Evolutionary conservation across 2,113 vertebrate genomes (phyloP), one percentile per base, ranked within the genome.

Genomic region (Phodopus roborovskii): DNA sequence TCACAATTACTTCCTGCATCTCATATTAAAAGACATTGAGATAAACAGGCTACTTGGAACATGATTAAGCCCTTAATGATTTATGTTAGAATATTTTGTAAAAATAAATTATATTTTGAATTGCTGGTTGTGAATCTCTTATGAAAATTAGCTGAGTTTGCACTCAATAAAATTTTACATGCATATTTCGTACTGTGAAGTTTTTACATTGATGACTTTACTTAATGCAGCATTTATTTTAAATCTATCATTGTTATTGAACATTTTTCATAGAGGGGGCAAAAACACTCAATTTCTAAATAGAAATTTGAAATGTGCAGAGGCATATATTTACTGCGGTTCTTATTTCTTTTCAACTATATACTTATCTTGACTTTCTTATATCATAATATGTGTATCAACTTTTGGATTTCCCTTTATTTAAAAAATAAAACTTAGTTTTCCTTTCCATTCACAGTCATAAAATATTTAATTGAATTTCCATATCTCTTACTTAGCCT

Each of bases 201-300:
- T 58, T 82, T 83, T 75, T 81, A n/a, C 22, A 71, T 7, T 30
- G 60, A 64, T 58, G 24, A 10, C 0, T 15, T 15, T 56, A 68
- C 4, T 90, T 73, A 77, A 82, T 64, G 36, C 94, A 88, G 66
- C 64, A 56, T 39, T 96, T 42, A 68, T 64, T 93, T 94, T 71
- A 36, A 92, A 89, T 83, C 2, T 74, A 42, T 70, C 42, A 28
- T 71, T 74, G 74, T 56, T 74, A 84, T 81, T 0, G 0, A 42
- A 6, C n/a, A 85, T 91, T 64, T n/a, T n/a, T 94, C 15, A 73
- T 50, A 78, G 5, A 82, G 7, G n/a, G n/a, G 87, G 83, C 50
- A 83, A 84, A 93, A 94, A 78, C 3, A 75, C 3, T 16, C 88
- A 9, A 79, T 92, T 56, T 22, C 9, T 81, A 58, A 24, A 3